These are phyloP conservation scores for Drosophila pachea DNA, from an alignment of 1,140 invertebrate species.

Conservation along the genomic window DNA sequence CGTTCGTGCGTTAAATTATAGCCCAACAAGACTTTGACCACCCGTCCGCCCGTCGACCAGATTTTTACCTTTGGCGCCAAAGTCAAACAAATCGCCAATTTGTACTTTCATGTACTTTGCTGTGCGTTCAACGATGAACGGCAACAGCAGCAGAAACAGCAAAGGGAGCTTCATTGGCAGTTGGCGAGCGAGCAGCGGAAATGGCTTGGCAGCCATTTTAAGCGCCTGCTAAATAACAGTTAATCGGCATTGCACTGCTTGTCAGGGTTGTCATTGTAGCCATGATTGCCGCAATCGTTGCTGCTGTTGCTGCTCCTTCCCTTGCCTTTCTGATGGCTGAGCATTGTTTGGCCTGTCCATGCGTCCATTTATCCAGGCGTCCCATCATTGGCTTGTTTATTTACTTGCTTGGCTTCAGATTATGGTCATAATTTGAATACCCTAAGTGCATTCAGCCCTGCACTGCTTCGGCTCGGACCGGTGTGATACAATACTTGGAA, in stretches of 20 bases:
- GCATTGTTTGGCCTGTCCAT: slow-evolving; percentile 52
- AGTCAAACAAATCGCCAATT: slow-evolving; percentile 75
- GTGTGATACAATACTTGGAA: background rate
- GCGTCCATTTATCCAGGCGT: slow-evolving; percentile 8
- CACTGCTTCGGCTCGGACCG: background rate
- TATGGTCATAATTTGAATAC: background rate
- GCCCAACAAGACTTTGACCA: slow-evolving; percentile 43
- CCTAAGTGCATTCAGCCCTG: too few species aligned
- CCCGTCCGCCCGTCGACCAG: slow-evolving; percentile 1
- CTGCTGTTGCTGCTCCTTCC: slow-evolving; percentile 32
- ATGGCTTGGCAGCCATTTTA: slow-evolving; percentile 72
- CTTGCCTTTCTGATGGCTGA: slow-evolving; percentile 45
- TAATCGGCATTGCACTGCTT: slow-evolving; percentile 66
- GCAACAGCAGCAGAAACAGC: slow-evolving; percentile 21
- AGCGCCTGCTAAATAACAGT: slow-evolving; percentile 72
- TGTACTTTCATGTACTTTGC: slow-evolving; percentile 75
- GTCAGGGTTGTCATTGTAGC: slow-evolving; percentile 52
- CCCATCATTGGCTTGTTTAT: slow-evolving; percentile 39
- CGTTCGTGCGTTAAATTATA: slow-evolving; percentile 76
- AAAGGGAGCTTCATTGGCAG: slow-evolving; percentile 9
- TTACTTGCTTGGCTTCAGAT: slow-evolving; percentile 52
- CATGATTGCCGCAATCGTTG: slow-evolving; percentile 41
- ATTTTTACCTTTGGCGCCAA: slow-evolving; percentile 62
- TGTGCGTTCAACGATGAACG: slow-evolving; percentile 51
- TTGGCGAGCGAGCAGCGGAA: slow-evolving; percentile 44